A percentile compares a stretch with the other conserved stretches of the same genome.
phyloP scores from a whole-genome alignment of 2,888 invertebrate species.

The Isoperla grammatica region DNA sequence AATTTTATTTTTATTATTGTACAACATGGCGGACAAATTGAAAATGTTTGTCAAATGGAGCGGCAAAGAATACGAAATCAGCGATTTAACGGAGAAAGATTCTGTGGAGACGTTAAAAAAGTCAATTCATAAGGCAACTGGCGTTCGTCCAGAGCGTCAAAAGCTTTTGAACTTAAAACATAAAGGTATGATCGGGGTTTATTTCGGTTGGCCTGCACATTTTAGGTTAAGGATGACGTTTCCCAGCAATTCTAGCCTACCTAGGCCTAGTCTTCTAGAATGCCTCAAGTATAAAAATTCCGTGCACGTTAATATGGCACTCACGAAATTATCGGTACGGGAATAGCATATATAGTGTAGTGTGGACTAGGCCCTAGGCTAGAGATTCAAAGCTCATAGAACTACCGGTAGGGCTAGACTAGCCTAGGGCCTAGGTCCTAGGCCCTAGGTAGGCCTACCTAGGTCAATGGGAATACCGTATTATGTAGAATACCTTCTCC shows the following conservation, averaged over 20 bases:
- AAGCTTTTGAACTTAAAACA: slow-evolving; percentile 88
- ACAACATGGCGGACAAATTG: slow-evolving; percentile 34
- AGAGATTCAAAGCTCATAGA: too few relatives aligned
- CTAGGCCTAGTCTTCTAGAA: not conserved
- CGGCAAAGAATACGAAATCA: slow-evolving; percentile 80
- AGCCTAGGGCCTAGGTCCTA: too few relatives aligned
- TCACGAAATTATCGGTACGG: too few relatives aligned
- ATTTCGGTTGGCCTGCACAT: not conserved
- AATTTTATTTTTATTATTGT: too few relatives aligned
- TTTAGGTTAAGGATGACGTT: not conserved
- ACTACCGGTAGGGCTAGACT: too few relatives aligned
- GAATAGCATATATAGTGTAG: too few relatives aligned
- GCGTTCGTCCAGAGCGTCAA: slow-evolving; percentile 88
- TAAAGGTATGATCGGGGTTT: slow-evolving; percentile 61
- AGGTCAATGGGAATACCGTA: too few relatives aligned
- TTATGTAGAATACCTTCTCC: too few relatives aligned
- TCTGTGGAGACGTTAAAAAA: slow-evolving; percentile 75
- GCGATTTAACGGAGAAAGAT: slow-evolving; percentile 66
- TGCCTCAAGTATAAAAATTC: not conserved
- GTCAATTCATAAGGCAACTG: slow-evolving; percentile 79
- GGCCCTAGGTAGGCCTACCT: too few relatives aligned
- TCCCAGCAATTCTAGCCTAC: not conserved
- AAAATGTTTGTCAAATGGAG: slow-evolving; percentile 85
- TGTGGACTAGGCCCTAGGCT: too few relatives aligned
- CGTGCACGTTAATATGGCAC: too few relatives aligned